Percentiles rank a stretch among this genome's conserved stretches.
Conservation (phyloP, 2,113 vertebrate genomes). For the Cochlearius cochlearius region DNA sequence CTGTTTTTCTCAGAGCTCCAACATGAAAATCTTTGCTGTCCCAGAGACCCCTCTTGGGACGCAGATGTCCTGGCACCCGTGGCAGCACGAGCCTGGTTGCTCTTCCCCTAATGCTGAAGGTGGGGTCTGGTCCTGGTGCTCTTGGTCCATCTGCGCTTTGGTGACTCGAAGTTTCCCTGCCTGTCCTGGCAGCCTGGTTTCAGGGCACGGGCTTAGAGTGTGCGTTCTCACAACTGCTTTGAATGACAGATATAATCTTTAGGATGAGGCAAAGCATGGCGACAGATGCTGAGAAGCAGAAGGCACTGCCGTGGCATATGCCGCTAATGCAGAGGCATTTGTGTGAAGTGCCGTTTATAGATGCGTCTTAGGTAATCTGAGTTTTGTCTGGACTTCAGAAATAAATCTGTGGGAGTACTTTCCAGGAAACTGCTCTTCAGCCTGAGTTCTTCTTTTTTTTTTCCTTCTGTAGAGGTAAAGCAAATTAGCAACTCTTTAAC, state of each 20-base stretch:
- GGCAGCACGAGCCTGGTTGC: fast-evolving
- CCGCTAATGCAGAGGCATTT: neutral
- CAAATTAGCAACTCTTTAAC: neutral
- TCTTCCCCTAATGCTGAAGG: neutral
- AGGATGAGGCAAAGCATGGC: fast-evolving
- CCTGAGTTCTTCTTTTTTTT: neutral
- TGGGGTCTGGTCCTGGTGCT: neutral
- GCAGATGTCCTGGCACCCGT: neutral
- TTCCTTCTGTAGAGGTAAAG: neutral
- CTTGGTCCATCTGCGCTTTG: neutral
- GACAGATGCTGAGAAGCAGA: neutral
- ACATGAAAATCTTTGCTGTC: neutral
- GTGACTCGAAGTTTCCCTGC: too few species aligned
- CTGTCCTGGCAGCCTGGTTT: neutral
- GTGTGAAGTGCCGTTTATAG: neutral
- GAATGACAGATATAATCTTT: fast-evolving
- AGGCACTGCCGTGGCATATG: neutral
- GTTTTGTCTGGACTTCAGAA: neutral
- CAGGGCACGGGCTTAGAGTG: neutral
- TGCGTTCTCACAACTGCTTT: neutral
- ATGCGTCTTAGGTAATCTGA: neutral
- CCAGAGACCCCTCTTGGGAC: neutral
- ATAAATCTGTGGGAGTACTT: neutral
- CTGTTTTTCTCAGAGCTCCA: neutral
- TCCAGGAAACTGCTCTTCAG: neutral